Base-by-base conservation (phyloP, 2,113 vertebrate species). In the Pangasianodon hypophthalmus region DNA sequence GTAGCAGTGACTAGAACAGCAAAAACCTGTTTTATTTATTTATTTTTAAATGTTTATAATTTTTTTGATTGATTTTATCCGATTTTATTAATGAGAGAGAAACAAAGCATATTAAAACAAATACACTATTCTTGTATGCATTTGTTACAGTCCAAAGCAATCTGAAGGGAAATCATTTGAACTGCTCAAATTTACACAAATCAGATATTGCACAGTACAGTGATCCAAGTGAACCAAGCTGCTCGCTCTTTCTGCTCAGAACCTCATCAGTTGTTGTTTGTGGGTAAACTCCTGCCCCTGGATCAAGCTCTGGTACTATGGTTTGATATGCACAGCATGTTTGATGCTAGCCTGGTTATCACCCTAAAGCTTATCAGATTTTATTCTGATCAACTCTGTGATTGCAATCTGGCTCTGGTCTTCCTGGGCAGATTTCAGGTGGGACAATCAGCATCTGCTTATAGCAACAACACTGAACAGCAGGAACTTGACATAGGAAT, bases 371-470 rank as follows among this genome's bases (percentile, higher is more conserved):
- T 48, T 71, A 75, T 60, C 82, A 84, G 37, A 44, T 62, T 84
- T 62, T 84, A 46, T 84, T 84, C 41, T 29, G 82, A 62, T 84
- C 56, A 84, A 73, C 52, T 88, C 56, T 81, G 50, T 87, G 73
- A 80, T 80, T 88, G 75, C 75, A 88, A 64, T 81, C 87, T 60
- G 41, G 73, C 73, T 88, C 18, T 46, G 52, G 46, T 80, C 46
- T 80, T 26, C 75, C 71, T 87, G 32, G 60, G 77, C 77, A 80
- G 77, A 82, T 52, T 86, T 69, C 19, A 86, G 44, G 44, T 69
- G 29, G 32, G 50, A 54, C 32, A 87, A 87, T 75, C 85, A 75
- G 69, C 85, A 75, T 87, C 85, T 84, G 82, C 56, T 62, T 84
- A 62, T 84, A 62, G 5, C 82, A 62, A 29, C 82, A 84, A 84